Evolutionary conservation across 2,113 vertebrate genomes (phyloP).

Genomic region (Semnornis frantzii): DNA sequence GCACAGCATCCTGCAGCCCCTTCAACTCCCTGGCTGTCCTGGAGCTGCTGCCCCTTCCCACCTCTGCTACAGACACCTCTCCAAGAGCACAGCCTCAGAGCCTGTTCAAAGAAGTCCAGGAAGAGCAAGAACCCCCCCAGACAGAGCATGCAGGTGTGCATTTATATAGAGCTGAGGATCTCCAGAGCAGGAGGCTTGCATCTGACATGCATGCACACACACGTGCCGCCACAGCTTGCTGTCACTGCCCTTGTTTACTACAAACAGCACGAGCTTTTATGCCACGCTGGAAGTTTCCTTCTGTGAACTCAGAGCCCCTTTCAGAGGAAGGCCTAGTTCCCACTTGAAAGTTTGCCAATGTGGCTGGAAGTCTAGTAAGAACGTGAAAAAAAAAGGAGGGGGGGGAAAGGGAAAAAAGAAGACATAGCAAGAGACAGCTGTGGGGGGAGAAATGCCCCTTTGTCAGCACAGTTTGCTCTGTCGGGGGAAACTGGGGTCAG

Average conservation of each 20-base stretch:
- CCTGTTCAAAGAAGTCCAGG: background rate
- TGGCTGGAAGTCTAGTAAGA: conserved; percentile 35
- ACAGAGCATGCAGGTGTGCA: background rate
- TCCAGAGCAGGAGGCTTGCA: background rate
- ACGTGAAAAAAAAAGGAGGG: background rate
- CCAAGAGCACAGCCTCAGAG: background rate
- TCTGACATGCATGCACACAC: background rate
- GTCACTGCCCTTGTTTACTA: conserved; percentile 40
- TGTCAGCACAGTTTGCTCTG: background rate
- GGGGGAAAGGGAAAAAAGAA: background rate
- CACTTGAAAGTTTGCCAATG: conserved; percentile 41
- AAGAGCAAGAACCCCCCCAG: background rate
- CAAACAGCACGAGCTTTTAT: conserved; percentile 53
- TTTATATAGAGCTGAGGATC: background rate
- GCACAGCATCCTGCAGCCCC: background rate
- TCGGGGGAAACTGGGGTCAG: conserved; percentile 6
- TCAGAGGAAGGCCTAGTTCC: conserved; percentile 13
- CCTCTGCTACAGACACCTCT: background rate
- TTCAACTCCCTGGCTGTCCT: background rate
- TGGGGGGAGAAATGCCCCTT: conserved; percentile 19
- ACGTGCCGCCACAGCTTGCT: background rate
- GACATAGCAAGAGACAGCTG: background rate
- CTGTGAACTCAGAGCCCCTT: conserved; percentile 39
- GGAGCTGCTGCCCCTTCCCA: background rate
- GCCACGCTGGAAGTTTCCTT: background rate